These are phyloP conservation scores for Automeris io DNA, from an alignment of 2,888 invertebrate species.

Conservation along the genomic window DNA sequence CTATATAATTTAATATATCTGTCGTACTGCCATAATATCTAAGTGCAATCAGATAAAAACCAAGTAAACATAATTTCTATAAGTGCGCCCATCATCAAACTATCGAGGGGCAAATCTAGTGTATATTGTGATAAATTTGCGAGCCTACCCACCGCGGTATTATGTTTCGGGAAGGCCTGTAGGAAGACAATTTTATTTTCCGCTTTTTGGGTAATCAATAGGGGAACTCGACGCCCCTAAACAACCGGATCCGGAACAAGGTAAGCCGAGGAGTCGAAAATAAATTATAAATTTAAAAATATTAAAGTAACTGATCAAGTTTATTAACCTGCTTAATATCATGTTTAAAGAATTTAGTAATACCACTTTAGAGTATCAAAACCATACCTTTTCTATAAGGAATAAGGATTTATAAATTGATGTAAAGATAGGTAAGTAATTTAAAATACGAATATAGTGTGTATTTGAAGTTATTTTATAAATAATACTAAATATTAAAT, in stretches of 20 bases:
- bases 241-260: constrained; percentile 36
- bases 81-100: constrained; percentile 36
- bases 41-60: neutral
- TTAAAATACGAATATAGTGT: too few species aligned
- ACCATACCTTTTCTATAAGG: too few species aligned
- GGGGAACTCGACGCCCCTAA: constrained; percentile 65
- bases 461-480: too few species aligned
- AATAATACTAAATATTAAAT: too few species aligned
- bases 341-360: too few species aligned
- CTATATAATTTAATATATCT: too few species aligned
- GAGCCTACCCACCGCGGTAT: constrained; percentile 42
- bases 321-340: too few species aligned
- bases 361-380: too few species aligned
- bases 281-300: too few species aligned
- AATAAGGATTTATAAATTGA: neutral
- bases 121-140: constrained; percentile 37
- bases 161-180: constrained; percentile 44
- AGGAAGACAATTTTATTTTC: constrained; percentile 71
- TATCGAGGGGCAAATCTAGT: constrained; percentile 23
- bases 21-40: too few species aligned
- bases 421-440: neutral
- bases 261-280: constrained; percentile 35
- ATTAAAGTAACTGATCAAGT: too few species aligned
- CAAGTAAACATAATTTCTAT: constrained; percentile 45
- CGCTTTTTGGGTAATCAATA: constrained; percentile 77